A percentile compares a stretch with the other conserved stretches of the same genome.
These are phyloP conservation scores for Orientallactaga sibirica DNA, from an alignment of 2,797 vertebrate genomes.

Conservation along the genomic window DNA sequence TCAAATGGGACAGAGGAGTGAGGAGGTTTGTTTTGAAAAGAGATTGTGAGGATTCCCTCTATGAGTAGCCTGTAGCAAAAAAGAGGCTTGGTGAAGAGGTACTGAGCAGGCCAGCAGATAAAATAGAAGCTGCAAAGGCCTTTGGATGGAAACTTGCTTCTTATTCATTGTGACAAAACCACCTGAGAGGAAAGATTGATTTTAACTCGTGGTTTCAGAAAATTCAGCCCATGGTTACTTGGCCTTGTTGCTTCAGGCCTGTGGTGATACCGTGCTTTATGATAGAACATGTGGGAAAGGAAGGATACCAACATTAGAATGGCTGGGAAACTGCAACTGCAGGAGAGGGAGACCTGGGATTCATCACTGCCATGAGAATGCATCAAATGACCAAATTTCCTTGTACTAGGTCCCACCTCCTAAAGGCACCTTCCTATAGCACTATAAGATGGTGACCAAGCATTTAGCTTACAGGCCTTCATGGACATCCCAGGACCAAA, in stretches of 20 bases:
- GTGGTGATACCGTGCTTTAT: not conserved
- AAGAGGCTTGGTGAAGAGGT: not conserved
- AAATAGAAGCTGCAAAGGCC: not conserved
- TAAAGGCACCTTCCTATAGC: not conserved
- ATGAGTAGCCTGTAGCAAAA: not conserved
- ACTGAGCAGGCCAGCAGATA: not conserved
- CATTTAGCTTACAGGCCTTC: not conserved
- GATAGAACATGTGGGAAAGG: too few relatives aligned
- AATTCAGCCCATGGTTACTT: not conserved
- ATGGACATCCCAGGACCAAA: not conserved
- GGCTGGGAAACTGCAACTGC: too few relatives aligned
- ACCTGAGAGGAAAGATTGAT: not conserved
- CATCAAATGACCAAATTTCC: too few relatives aligned
- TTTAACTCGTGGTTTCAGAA: not conserved
- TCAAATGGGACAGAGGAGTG: not conserved
- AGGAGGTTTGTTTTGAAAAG: not conserved
- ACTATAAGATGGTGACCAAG: too few relatives aligned
- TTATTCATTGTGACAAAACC: not conserved
- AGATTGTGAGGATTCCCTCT: too few relatives aligned
- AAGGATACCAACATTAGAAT: not conserved
- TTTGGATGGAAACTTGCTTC: not conserved
- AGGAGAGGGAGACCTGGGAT: too few relatives aligned
- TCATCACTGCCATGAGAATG: not conserved
- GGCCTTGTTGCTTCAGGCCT: not conserved
- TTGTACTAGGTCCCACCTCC: not conserved